Evolutionary conservation across 2,113 vertebrate species (phyloP), one percentile per base, ranked within the genome.

Genomic region (Chiloscyllium plagiosum): DNA sequence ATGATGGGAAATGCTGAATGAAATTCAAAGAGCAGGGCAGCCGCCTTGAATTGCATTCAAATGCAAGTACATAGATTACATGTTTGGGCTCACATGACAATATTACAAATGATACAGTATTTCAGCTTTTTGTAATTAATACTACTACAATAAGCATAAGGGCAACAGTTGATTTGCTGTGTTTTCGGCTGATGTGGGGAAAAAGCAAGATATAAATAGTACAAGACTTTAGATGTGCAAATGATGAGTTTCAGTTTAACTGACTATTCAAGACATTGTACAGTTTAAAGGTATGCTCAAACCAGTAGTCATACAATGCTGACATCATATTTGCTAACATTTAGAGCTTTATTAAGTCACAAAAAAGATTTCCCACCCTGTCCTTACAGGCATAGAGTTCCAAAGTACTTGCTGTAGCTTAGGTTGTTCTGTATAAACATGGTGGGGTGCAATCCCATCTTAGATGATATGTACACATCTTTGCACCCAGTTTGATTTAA

Each of bases 211-310:
- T n/a, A 19, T 80, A 15, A 42, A 42, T 80, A 37, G 78, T 17
- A 80, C n/a, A 4, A 15, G 42, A 37, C 37, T 17, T 37, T 42
- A 42, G 37, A 83, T n/a, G 42, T 83, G 17, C 17, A 42, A 83
- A 83, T 37, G 20, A 83, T 2, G 52, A 61, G n/a, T n/a, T n/a
- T n/a, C n/a, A n/a, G n/a, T n/a, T n/a, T n/a, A n/a, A n/a, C n/a
- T n/a, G 37, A 72, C 50, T 95, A 95, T 95, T 95, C 68, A 95
- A 37, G 37, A n/a, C 89, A 72, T 22, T 95, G 66, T 33, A 95
- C 68, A 95, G 47, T 76, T 69, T 94, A 94, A 69, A 47, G 37
- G 50, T 19, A 94, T 47, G 37, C 37, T 68, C 42, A 15, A 72
- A 95, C 20, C 42, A 93, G 22, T 66, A 61, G 61, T 61, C 29